A percentile compares a stretch with the other conserved stretches of the same genome.
phyloP scores from a whole-genome alignment of 2,113 vertebrate genomes.

The Caretta caretta region DNA sequence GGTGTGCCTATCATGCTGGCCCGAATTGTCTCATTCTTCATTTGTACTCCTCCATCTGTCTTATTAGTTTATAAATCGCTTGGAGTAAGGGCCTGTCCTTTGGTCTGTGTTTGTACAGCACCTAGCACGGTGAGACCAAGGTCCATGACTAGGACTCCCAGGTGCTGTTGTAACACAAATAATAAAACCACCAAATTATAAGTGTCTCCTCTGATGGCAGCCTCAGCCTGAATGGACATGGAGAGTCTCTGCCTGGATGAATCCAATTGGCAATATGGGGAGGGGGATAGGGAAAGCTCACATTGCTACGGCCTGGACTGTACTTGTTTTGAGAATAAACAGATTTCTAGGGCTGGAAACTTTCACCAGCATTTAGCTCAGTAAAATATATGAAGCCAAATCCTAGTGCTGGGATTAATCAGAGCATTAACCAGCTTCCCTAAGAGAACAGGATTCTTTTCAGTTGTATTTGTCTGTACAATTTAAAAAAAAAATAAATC shows the following conservation, averaged over 20 bases:
- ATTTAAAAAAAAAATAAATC: neutral
- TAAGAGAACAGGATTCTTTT: conserved; percentile 38
- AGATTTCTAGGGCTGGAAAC: neutral
- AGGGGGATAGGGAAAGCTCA: neutral
- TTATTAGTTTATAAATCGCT: no score
- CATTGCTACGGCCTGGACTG: neutral
- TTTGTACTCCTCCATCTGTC: no score
- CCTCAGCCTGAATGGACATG: neutral
- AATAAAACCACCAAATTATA: neutral
- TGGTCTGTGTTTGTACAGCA: no score
- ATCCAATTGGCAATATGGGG: neutral
- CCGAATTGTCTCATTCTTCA: no score
- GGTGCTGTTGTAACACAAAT: neutral
- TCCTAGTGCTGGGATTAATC: neutral
- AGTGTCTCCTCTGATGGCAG: neutral
- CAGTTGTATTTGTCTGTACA: conserved; percentile 40
- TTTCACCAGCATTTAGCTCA: neutral
- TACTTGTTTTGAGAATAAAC: conserved; percentile 20
- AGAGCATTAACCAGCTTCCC: conserved; percentile 40
- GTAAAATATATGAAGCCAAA: conserved; percentile 43
- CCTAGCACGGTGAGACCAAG: no score
- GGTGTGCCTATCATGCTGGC: no score
- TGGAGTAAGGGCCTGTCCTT: no score
- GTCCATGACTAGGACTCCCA: neutral
- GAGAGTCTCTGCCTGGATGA: neutral